Percentiles rank a stretch among this genome's conserved stretches.
phyloP scores from a whole-genome alignment of 2,113 vertebrate genomes.

The Crotophaga sulcirostris region DNA sequence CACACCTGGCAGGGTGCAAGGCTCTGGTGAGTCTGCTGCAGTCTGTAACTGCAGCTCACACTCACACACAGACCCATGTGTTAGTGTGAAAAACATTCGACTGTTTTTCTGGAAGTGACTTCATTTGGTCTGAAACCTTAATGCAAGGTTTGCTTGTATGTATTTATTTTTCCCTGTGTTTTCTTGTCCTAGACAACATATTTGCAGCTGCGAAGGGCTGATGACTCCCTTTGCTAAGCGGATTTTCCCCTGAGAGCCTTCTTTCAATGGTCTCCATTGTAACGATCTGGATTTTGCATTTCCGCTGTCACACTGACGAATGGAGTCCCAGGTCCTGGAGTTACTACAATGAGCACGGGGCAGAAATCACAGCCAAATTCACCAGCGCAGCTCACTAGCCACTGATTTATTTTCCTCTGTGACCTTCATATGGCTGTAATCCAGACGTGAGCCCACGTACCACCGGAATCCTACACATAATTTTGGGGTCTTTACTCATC shows the following conservation, averaged over 20 bases:
- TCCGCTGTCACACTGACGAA: not conserved
- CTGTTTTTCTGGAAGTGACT: constrained; percentile 58
- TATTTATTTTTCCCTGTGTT: constrained; percentile 21
- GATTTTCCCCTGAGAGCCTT: constrained; percentile 18
- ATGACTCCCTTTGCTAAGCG: constrained; percentile 35
- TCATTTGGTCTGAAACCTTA: constrained; percentile 21
- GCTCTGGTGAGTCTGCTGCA: not conserved
- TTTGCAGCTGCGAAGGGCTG: constrained; percentile 34
- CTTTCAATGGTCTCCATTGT: not conserved
- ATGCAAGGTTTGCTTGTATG: constrained; percentile 14
- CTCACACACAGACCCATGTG: not conserved
- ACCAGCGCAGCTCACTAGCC: not conserved
- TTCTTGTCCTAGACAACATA: constrained; percentile 37
- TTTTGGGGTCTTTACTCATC: constrained; percentile 10
- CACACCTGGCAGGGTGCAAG: rapidly evolving
- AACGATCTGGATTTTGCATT: not conserved
- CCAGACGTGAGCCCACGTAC: not conserved
- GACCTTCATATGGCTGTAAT: not conserved
- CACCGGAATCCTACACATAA: not conserved
- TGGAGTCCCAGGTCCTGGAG: not conserved
- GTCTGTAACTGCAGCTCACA: not conserved
- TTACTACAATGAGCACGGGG: not conserved
- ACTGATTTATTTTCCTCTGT: constrained; percentile 50
- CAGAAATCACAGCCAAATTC: constrained; percentile 40
- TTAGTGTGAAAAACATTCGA: rapidly evolving